A percentile compares a stretch with the other conserved stretches of the same genome.
Evolutionary conservation across 2,888 invertebrate genomes (phyloP).

Genomic region (Arge pagana): DNA sequence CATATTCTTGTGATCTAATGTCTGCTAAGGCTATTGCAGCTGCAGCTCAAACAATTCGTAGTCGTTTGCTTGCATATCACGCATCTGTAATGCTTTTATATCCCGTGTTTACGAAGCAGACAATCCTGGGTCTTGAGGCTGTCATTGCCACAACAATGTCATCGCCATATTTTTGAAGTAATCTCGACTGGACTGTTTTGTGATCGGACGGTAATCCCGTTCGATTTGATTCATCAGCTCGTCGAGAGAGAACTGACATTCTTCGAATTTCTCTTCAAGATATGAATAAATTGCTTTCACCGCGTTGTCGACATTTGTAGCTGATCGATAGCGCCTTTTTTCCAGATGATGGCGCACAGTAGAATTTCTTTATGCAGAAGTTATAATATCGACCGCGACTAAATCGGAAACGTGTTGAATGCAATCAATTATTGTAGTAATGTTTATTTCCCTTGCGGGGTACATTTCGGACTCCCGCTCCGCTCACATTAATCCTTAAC

Average conservation of each 20-base stretch:
- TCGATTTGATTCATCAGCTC: conserved; percentile 27
- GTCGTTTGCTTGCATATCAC: conserved; percentile 29
- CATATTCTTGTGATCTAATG: conserved; percentile 17
- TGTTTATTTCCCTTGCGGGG: too few relatives aligned
- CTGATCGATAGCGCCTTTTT: conserved; percentile 27
- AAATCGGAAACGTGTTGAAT: conserved; percentile 22
- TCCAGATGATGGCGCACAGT: background rate
- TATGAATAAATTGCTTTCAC: conserved; percentile 30
- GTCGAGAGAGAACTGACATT: conserved; percentile 34
- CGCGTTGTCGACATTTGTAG: conserved; percentile 29
- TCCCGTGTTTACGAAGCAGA: conserved; percentile 34
- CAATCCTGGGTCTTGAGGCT: conserved; percentile 24
- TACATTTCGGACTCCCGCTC: too few relatives aligned
- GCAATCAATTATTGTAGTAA: too few relatives aligned
- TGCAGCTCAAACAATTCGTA: conserved; percentile 17
- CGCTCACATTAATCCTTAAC: too few relatives aligned
- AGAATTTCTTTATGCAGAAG: conserved; percentile 13
- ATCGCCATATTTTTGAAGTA: conserved; percentile 30
- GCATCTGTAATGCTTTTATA: conserved; percentile 30
- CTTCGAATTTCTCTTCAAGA: conserved; percentile 26
- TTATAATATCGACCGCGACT: conserved; percentile 24
- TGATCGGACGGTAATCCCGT: conserved; percentile 24
- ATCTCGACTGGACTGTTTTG: conserved; percentile 22
- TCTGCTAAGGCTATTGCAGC: conserved; percentile 24
- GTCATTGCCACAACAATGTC: conserved; percentile 28